Evolutionary conservation across 2,113 vertebrate genomes (phyloP), one percentile per base, ranked within the genome.

Genomic region (Perognathus longimembris): DNA sequence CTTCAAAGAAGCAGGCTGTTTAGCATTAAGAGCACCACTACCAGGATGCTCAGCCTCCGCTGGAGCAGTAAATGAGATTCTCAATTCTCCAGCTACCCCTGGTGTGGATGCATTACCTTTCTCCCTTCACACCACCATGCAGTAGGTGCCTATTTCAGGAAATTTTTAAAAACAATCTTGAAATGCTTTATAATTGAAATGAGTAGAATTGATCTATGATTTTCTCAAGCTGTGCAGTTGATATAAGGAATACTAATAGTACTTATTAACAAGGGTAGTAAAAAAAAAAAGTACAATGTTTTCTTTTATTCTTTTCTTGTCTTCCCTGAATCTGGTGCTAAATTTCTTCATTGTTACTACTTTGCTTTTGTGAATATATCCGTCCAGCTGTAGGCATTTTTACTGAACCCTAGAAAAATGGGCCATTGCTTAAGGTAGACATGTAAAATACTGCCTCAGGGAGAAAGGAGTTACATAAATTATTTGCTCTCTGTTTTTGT

Each of bases 111-210:
- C 42, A 7, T 78, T 90, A 54, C 66, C 87, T 1, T 78, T 66
- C 66, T 87, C 61, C 90, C 22, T 3, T 93, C 28, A 61, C 30
- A 42, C 59, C 34, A 70, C 63, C 85, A 30, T 54, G 36, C 32
- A 79, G 59, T 84, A 36, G 63, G 14, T 11, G 38, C 57, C 79
- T 85, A 21, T 95, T 89, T 63, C 80, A 28, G 81, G 50, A 84
- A 87, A 89, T 40, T 83, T 87, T 71, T 4, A 18, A 88, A 92
- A 80, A 61, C 34, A 15, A 14, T 50, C 86, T 66, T 32, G 83
- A 76, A n/a, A 21, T 93, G 40, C 38, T 94, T 96, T 74, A 77
- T 91, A 88, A 97, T 89, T 71, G 90, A 91, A 75, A 89, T 82
- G 30, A 66, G 28, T 75, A 30, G 85, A 87, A 30, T 59, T 85